Evolutionary conservation across 2,888 invertebrate genomes (phyloP), one percentile per base, ranked within the genome.

Genomic region (Drosophila niveifrons): DNA sequence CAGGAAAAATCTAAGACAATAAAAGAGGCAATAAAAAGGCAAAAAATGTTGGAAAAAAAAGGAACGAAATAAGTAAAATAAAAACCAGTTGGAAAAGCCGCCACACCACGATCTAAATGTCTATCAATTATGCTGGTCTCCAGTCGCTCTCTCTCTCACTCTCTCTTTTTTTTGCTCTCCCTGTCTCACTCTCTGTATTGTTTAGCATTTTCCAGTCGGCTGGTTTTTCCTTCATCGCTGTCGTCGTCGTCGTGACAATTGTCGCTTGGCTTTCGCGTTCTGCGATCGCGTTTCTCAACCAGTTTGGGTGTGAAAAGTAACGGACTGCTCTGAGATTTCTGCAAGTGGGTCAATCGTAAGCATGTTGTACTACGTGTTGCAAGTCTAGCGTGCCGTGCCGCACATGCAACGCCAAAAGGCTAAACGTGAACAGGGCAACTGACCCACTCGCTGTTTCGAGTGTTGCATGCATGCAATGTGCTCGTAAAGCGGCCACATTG

Each of bases 241-340:
- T 23, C 17, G 52, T 50, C 17, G 52, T 50, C 6, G 8, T 34
- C 34, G 57, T 70, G 69, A 68, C 82, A 82, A 80, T 82, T 82
- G 80, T 82, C 78, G 82, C 85, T 79, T 79, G 44, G 66, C 75
- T 86, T 82, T 80, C 78, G 77, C 85, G 77, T 72, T 66, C 72
- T 6, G 64, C 31, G 23, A 39, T 61, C 17, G 48, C 68, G 65
- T 47, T 31, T 43, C 52, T 47, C 34, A 79, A 83, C 79, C 79
- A 77, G 83, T 81, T 83, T 73, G 56, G 69, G 75, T 86, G 84
- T 79, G 77, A 86, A 84, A 86, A 80, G 66, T 84, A 84, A 84
- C 84, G 84, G 84, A 57, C 46, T 28, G 66, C 52, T 13, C 55
- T 52, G 55, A 78, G 81, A 80, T 70, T 67, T 57, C 28, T 23